phyloP scores from a whole-genome alignment of 2,888 invertebrate species.

The Pyrrhosoma nymphula region DNA sequence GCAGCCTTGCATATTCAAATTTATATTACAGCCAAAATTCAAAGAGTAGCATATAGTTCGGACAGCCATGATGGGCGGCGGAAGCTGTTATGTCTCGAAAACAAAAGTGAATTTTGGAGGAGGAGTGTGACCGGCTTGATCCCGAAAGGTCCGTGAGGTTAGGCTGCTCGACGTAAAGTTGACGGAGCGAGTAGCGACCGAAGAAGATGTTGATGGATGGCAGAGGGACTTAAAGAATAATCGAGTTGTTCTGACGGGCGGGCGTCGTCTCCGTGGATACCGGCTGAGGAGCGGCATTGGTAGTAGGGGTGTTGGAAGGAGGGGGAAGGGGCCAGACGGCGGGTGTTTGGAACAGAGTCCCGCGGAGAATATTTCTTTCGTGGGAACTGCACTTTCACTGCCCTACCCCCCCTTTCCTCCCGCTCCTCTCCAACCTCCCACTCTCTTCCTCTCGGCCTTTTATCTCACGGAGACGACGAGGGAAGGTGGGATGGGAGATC shows the following conservation, averaged over 20 bases:
- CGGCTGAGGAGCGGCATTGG: background rate
- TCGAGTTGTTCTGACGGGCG: background rate
- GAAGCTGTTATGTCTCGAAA: background rate
- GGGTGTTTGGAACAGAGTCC: conserved; percentile 16
- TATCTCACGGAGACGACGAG: background rate
- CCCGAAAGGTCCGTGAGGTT: no score
- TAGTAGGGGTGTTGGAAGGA: background rate
- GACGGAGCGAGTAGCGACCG: background rate
- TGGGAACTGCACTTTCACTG: conserved; percentile 31
- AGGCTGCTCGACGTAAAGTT: background rate
- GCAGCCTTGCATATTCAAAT: no score
- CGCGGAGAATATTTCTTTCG: conserved; percentile 38
- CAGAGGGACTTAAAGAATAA: background rate
- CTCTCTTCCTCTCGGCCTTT: background rate
- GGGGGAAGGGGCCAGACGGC: background rate
- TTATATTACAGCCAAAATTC: no score
- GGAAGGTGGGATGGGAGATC: background rate
- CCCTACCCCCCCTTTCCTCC: background rate
- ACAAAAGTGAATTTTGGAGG: background rate
- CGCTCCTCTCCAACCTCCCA: background rate
- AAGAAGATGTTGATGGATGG: background rate
- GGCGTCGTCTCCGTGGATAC: background rate
- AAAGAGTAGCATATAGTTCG: no score
- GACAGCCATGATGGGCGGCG: no score
- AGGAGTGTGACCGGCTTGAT: background rate